phyloP scores from a whole-genome alignment of 2,888 invertebrate genomes.

The Spodoptera picta region DNA sequence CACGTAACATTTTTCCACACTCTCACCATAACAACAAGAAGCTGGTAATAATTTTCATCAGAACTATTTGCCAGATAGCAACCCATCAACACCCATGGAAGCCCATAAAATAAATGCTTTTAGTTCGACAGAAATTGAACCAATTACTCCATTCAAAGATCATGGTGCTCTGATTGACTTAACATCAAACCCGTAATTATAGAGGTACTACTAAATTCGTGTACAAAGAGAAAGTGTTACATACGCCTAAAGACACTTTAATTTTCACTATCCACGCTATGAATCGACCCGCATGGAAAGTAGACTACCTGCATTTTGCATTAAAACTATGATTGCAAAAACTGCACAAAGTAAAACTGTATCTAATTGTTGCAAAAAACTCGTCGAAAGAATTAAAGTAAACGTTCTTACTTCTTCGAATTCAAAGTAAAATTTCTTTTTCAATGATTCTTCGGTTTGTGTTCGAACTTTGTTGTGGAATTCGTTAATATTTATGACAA shows the following conservation, averaged over 20 bases:
- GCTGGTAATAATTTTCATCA: slow-evolving; percentile 12
- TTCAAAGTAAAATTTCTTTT: slow-evolving; percentile 14
- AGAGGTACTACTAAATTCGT: slow-evolving; percentile 54
- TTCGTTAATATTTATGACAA: slow-evolving; percentile 23
- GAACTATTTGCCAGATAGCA: slow-evolving; percentile 10
- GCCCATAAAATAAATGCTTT: slow-evolving; percentile 6
- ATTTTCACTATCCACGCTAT: slow-evolving; percentile 64
- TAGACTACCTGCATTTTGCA: slow-evolving; percentile 57
- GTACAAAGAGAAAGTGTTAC: slow-evolving; percentile 63
- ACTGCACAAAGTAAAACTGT: slow-evolving; percentile 45
- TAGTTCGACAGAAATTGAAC: slow-evolving; percentile 19
- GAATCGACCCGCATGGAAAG: slow-evolving; percentile 65
- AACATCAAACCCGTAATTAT: slow-evolving; percentile 60
- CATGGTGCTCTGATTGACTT: slow-evolving; percentile 56
- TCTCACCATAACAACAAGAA: slow-evolving; percentile 24
- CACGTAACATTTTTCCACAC: slow-evolving; percentile 23
- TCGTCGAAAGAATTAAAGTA: slow-evolving; percentile 13
- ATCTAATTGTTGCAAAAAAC: slow-evolving; percentile 42
- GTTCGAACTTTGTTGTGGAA: slow-evolving; percentile 1
- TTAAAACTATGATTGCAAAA: slow-evolving; percentile 40
- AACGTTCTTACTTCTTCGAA: slow-evolving; percentile 13
- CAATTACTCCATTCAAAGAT: slow-evolving; percentile 43
- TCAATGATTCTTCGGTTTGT: slow-evolving; percentile 9
- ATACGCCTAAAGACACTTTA: slow-evolving; percentile 56
- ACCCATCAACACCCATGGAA: slow-evolving; percentile 4